A percentile compares a stretch with the other conserved stretches of the same genome.
Evolutionary conservation across 2,113 vertebrate species (phyloP).

Genomic region (Salminus brasiliensis): DNA sequence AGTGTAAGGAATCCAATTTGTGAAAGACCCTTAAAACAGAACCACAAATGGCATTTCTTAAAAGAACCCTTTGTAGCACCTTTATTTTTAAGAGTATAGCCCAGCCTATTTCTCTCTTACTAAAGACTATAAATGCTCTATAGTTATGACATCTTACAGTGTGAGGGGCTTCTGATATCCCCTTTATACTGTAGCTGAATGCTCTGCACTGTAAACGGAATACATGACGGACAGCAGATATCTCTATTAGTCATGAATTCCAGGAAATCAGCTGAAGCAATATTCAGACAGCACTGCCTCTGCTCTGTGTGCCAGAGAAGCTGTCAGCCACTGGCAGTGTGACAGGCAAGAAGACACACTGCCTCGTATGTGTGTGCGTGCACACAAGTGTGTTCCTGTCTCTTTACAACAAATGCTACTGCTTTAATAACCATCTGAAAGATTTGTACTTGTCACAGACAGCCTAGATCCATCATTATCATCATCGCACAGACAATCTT

Average conservation of each 20-base stretch:
- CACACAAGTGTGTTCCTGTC: not conserved
- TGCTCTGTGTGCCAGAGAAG: slow-evolving; percentile 9
- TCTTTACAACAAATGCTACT: slow-evolving; percentile 43
- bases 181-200: not conserved
- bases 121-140: too few relatives aligned
- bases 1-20: too few relatives aligned
- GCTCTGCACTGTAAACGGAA: not conserved
- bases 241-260: slow-evolving; percentile 36
- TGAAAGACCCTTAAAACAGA: too few relatives aligned
- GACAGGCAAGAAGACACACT: slow-evolving; percentile 16
- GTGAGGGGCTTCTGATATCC: not conserved
- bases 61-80: too few relatives aligned
- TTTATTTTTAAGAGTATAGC: too few relatives aligned
- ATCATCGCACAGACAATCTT: slow-evolving; percentile 38
- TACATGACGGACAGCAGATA: slow-evolving; percentile 9
- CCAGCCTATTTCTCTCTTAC: too few relatives aligned
- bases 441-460: slow-evolving; percentile 74
- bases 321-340: slow-evolving; percentile 15
- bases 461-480: slow-evolving; percentile 55
- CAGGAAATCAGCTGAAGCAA: slow-evolving; percentile 39
- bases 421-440: slow-evolving; percentile 71
- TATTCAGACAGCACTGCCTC: slow-evolving; percentile 19
- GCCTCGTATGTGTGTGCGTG: not conserved
- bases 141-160: too few relatives aligned
- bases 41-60: too few relatives aligned